Percentiles rank a stretch among this genome's conserved stretches.
Evolutionary conservation across 2,888 invertebrate species (phyloP).

Genomic region (Apamea sordens): DNA sequence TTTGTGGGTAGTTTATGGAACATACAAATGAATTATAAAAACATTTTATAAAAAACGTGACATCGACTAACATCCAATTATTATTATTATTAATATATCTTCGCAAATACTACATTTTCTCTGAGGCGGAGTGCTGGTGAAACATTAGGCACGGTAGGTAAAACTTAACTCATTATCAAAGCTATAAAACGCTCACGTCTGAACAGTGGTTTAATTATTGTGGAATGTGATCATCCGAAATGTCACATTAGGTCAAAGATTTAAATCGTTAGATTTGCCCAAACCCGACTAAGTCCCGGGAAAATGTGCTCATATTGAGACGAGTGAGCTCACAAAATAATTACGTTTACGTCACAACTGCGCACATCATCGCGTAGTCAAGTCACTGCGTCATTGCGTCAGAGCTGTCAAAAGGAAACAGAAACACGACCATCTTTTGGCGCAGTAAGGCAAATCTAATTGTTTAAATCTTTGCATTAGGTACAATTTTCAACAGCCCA

Average conservation of each 20-base stretch:
- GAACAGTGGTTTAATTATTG: neutral
- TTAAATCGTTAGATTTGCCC: neutral
- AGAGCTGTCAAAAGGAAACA: neutral
- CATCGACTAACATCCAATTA: neutral
- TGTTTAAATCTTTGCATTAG: neutral
- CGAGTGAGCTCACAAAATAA: neutral
- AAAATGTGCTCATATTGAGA: neutral
- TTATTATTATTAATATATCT: constrained; percentile 21
- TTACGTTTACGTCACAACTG: neutral
- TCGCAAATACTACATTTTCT: constrained; percentile 38
- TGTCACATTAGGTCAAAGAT: constrained; percentile 10
- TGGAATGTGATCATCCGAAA: constrained; percentile 6
- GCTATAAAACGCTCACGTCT: constrained; percentile 22
- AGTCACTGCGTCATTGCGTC: neutral
- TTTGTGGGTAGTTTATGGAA: neutral
- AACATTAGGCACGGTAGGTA: constrained; percentile 41
- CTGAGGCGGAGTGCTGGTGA: constrained; percentile 18
- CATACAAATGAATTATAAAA: constrained; percentile 12
- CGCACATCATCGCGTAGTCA: neutral
- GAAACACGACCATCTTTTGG: neutral
- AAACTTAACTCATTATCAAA: constrained; percentile 1
- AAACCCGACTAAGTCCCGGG: neutral
- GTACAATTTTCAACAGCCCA: constrained; percentile 2
- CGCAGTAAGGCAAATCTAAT: neutral
- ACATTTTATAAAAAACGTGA: constrained; percentile 21